Conservation (phyloP, 1,140 invertebrate genomes). For the Pseudomyrmex gracilis region DNA sequence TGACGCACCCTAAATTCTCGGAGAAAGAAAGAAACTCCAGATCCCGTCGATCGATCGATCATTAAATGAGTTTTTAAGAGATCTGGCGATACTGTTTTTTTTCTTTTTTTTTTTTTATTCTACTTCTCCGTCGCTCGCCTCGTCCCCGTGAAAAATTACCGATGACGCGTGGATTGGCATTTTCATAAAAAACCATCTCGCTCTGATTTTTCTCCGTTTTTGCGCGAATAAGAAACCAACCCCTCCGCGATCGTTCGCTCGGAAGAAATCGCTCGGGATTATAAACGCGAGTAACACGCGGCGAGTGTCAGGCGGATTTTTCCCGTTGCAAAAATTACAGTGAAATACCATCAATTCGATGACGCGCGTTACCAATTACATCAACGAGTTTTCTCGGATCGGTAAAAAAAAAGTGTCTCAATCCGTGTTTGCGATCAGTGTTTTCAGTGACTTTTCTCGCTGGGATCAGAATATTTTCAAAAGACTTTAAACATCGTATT, state of each 20-base stretch:
- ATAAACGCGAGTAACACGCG: background rate
- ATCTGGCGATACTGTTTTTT: background rate
- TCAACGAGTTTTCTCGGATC: background rate
- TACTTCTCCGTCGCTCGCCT: background rate
- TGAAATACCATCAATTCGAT: background rate
- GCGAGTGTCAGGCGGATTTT: background rate
- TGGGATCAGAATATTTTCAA: no score
- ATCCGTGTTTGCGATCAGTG: no score
- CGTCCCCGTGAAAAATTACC: conserved; percentile 59
- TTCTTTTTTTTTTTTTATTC: conserved; percentile 5
- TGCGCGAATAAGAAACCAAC: background rate
- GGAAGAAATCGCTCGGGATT: conserved; percentile 28
- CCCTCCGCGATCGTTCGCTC: conserved; percentile 7
- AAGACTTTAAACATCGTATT: no score
- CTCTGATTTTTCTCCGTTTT: conserved; percentile 10
- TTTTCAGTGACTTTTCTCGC: no score
- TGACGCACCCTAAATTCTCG: conserved; percentile 5
- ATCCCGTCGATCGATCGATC: conserved; percentile 26
- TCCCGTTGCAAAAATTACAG: background rate
- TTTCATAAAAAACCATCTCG: conserved; percentile 42
- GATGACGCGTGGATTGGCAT: conserved; percentile 48
- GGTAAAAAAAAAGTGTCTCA: no score
- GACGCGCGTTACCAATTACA: background rate
- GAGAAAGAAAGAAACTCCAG: background rate
- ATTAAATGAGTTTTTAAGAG: conserved; percentile 18